Base-by-base conservation (phyloP, 64 coral and sea anemone species). In the Pocillopora damicornis region DNA sequence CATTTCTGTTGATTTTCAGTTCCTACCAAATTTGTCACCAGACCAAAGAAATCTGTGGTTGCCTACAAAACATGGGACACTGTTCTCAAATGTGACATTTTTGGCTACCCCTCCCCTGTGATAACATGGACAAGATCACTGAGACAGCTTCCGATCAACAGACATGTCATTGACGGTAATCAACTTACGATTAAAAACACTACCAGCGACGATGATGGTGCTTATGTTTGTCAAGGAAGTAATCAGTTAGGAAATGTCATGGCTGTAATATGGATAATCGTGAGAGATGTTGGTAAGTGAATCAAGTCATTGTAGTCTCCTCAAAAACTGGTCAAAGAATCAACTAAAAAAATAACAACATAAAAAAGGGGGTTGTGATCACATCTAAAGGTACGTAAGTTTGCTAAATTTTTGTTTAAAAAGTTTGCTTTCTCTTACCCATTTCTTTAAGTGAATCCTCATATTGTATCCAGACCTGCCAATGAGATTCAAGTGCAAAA, bases 151-250 rank as follows among this genome's bases (percentile, higher is more conserved):
- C 59, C 79, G 6, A 35, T 37, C 15, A 60, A 75, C 17, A 79
- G 89, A 11, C 79, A 84, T 76, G 34, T 36, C 17, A 34, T 63
- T 3, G 66, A 74, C 30, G 89, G 89, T 22, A 83, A 86, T 73
- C 68, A 79, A 25, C 65, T 91, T 9, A 6, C 67, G 58, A 91
- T 91, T 60, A 91, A 36, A 35, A 91, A 86, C 20, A 91, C 81
- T 15, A 76, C 38, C 14, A 73, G 76, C 68, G 13, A 35, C 3
- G 89, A 91, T 60, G 51, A 75, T 30, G 30, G 30, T 30, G 30
- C 30, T 22, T 91, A 91, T 22, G 86, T 91, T 79, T 91, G 89
- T 72, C 73, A 68, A 61, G 89, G 81, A 77, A 91, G 35, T 63
- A 91, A 91, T 81, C 75, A 91, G 36, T 73, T 86, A 0, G 89